Evolutionary conservation across 2,797 vertebrate genomes (phyloP), one percentile per base, ranked within the genome.

Genomic region (Epinephelus malabaricus): DNA sequence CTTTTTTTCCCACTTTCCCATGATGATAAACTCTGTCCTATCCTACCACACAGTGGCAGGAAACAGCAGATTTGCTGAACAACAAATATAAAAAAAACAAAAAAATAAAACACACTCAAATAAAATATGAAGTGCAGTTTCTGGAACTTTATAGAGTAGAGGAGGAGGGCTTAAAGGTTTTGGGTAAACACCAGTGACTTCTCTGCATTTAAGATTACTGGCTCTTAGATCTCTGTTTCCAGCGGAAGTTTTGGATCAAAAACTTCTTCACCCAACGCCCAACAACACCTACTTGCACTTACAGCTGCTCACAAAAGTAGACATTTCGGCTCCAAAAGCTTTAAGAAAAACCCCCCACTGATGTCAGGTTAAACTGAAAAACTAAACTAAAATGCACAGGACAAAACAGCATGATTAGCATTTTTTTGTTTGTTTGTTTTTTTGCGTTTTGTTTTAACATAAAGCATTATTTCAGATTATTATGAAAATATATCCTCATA

Each of bases 281-380:
- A 43, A 10, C 13, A 10, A 17, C 58, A 40, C 64, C 27, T 56
- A 53, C 21, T 17, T 15, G 30, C 34, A 62, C 55, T 19, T 59
- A 47, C 62, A 78, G 75, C 53, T 53, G 60, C 65, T 76, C 21
- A 68, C 6, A 21, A 53, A 62, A 17, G 2, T 18, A 43, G n/a
- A 56, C 43, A 43, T 8, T 38, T 64, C 17, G 64, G 49, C 23
- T 40, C 13, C 17, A 58, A 43, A 47, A n/a, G 23, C 18, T 49
- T 45, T 34, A 34, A 38, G 4, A 69, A 50, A 50, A 17, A 46
- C 25, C 18, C 27, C 27, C 5, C 27, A 30, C 27, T 30, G 27
- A 30, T 2, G 7, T 17, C 0, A 69, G 69, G 5, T 62, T 6
- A 51, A 76, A 53, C 23, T 15, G 1, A 79, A 49, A 54, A 70